Base-by-base conservation (phyloP, 2,888 invertebrate genomes). In the Sussaba pulchella region DNA sequence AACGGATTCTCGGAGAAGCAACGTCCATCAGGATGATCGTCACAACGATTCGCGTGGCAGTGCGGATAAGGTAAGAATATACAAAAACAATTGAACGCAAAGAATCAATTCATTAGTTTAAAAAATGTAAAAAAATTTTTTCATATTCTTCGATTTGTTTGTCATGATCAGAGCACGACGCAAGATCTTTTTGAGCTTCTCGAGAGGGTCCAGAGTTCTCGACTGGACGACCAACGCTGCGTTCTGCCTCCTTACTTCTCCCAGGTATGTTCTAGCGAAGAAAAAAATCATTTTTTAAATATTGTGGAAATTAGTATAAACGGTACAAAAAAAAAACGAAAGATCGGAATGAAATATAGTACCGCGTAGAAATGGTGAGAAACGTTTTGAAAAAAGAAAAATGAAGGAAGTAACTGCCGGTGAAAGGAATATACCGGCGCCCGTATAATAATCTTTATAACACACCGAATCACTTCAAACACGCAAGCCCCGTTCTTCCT, bases 171-270 rank as follows among this genome's bases (percentile, higher is more conserved):
- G 92, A 90, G 88, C 43, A 89, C 91, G 31, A 91, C 91, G 85
- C 94, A 95, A 92, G 98, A 98, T 93, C 95, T 99, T 87, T 98
- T 99, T 93, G 98, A 98, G 92, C 94, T 99, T 88, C 94, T 99
- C 91, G 98, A 99, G 93, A 95, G 97, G 91, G 97, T 98, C 86
- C 99, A 99, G 93, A 97, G 98, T 94, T 97, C 97, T 87, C 95
- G 99, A 82, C 94, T 99, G 91, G 98, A 99, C 92, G 99, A 99
- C 94, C 99, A 99, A 94, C 95, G 99, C 93, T 99, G 99, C 93
- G 98, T 97, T 88, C 94, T 99, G 91, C 98, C 99, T 85, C 95
- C 97, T 67, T 97, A 97, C 93, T 97, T 97, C 93, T 96, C 96
- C 92, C 97, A 97, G 96, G 97, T 97, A 93, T 93, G 94, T 84